phyloP scores from a whole-genome alignment of 2,888 invertebrate genomes.

The Apantesis nais region DNA sequence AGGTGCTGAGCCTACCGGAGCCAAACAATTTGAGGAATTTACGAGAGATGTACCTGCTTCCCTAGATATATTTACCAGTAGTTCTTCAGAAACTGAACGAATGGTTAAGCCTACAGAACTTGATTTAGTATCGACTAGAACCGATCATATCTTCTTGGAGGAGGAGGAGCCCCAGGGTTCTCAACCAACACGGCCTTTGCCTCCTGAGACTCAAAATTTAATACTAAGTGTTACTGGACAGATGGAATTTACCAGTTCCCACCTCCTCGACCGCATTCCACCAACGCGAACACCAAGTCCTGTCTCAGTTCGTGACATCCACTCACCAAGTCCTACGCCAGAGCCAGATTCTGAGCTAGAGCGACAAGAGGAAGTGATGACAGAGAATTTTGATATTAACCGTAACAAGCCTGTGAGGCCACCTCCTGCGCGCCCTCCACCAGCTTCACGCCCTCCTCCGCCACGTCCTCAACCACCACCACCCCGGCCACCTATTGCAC shows the following conservation, averaged over 20 bases:
- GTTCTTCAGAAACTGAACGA: constrained; percentile 52
- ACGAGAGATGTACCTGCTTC: constrained; percentile 41
- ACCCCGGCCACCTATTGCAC: constrained; percentile 68
- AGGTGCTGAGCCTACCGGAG: constrained; percentile 64
- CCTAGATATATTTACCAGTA: constrained; percentile 58
- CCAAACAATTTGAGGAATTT: constrained; percentile 66
- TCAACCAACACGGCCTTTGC: constrained; percentile 86
- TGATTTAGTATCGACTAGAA: constrained; percentile 66
- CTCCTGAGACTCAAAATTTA: constrained; percentile 93
- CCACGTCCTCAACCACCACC: constrained; percentile 80
- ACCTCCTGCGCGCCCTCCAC: constrained; percentile 64
- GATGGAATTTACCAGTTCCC: constrained; percentile 94
- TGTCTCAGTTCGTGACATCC: constrained; percentile 91
- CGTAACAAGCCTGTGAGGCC: constrained; percentile 70
- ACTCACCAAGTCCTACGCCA: constrained; percentile 94
- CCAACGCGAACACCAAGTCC: constrained; percentile 95
- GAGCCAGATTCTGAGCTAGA: constrained; percentile 85
- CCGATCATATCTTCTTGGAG: constrained; percentile 53
- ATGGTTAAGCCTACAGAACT: constrained; percentile 73
- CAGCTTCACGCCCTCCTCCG: constrained; percentile 68
- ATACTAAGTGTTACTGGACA: constrained; percentile 94
- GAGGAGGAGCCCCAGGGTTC: constrained; percentile 51
- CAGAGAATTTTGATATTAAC: constrained; percentile 71
- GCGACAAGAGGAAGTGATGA: constrained; percentile 48
- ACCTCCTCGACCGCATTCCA: constrained; percentile 92